These are phyloP conservation scores for Lophotis ruficrista DNA, from an alignment of 2,113 vertebrate species.

Conservation along the genomic window DNA sequence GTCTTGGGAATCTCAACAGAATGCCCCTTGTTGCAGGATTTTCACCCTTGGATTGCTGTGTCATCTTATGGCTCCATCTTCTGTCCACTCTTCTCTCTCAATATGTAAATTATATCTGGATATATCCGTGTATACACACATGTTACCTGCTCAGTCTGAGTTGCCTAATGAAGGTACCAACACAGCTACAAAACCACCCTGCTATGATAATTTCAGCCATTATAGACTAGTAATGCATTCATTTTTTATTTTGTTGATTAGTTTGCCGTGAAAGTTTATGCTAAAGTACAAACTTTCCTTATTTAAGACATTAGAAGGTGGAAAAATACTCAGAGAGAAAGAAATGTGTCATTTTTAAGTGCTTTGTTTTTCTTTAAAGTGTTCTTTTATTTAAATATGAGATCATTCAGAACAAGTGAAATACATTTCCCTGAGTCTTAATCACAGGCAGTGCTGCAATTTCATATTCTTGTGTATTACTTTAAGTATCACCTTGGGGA, in stretches of 20 bases:
- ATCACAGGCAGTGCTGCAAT: slow-evolving; percentile 34
- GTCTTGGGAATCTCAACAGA: background rate
- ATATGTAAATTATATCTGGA: background rate
- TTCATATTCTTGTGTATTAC: slow-evolving; percentile 23
- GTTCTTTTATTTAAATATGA: slow-evolving; percentile 58
- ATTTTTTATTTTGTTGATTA: background rate
- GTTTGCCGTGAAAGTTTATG: slow-evolving; percentile 20
- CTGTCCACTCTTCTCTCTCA: background rate
- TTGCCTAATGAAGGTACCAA: background rate
- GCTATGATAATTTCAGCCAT: slow-evolving; percentile 29
- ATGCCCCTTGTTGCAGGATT: background rate
- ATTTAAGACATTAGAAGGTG: slow-evolving; percentile 17
- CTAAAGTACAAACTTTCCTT: slow-evolving; percentile 25
- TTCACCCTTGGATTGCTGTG: background rate
- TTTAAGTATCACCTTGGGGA: slow-evolving; percentile 21
- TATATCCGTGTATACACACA: background rate
- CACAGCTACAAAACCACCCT: slow-evolving; percentile 15
- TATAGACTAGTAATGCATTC: background rate
- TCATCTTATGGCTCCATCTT: background rate
- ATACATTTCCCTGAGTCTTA: slow-evolving; percentile 41
- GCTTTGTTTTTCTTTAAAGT: slow-evolving; percentile 34
- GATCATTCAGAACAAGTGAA: slow-evolving; percentile 21
- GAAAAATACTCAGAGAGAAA: slow-evolving; percentile 44
- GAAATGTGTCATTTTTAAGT: slow-evolving; percentile 55
- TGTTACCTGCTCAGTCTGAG: background rate